Conservation (phyloP, 2,797 vertebrate species). For the Hipposideros larvatus region DNA sequence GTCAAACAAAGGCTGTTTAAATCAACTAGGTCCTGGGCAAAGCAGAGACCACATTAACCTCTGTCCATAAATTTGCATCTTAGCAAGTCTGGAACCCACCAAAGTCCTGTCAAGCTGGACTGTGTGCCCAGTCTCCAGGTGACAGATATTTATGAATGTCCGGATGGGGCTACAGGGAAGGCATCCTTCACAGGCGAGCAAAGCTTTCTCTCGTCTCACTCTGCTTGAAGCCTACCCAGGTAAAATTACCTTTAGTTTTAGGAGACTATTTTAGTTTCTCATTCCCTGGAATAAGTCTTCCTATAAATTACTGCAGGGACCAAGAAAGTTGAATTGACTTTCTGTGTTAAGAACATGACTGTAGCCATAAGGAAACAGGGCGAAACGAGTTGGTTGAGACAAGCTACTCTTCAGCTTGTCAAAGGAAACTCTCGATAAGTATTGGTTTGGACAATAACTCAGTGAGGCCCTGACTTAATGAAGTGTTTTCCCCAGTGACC, state of each 20-base stretch:
- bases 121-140: not conserved
- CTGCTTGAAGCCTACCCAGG: not conserved
- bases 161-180: not conserved
- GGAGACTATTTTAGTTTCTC: constrained; percentile 41
- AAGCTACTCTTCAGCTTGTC: not conserved
- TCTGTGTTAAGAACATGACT: not conserved
- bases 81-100: constrained; percentile 7
- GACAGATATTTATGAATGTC: not conserved
- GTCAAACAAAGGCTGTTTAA: constrained; percentile 35
- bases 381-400: not conserved
- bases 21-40: constrained; percentile 33
- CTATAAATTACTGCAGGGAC: not conserved
- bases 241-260: constrained; percentile 33
- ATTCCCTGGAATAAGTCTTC: constrained; percentile 23
- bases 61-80: not conserved
- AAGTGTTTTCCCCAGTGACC: not conserved
- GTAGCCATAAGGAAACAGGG: not conserved
- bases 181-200: not conserved
- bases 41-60: not conserved
- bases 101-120: not conserved
- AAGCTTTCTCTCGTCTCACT: not conserved
- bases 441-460: not conserved
- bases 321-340: not conserved
- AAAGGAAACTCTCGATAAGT: not conserved
- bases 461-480: not conserved